These are phyloP conservation scores for Thymelicus acteon DNA, from an alignment of 2,888 invertebrate genomes.

Conservation along the genomic window DNA sequence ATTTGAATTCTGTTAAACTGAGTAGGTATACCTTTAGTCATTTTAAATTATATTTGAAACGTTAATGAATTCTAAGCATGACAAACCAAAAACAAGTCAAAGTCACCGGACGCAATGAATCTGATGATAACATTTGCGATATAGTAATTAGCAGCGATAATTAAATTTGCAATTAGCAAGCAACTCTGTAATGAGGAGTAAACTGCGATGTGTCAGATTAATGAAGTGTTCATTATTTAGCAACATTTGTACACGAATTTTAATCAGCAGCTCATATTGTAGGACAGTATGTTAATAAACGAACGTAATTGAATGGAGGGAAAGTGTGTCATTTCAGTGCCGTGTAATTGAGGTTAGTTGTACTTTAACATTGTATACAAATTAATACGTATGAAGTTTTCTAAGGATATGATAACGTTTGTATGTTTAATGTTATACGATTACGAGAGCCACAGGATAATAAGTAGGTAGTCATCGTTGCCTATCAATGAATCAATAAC, in stretches of 20 bases:
- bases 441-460: too few relatives aligned
- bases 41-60: too few relatives aligned
- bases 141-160: conserved; percentile 23
- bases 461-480: too few relatives aligned
- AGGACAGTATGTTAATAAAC: conserved; percentile 20
- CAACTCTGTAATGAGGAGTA: conserved; percentile 24
- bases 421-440: too few relatives aligned
- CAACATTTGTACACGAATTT: conserved; percentile 31
- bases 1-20: too few relatives aligned
- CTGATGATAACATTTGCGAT: conserved; percentile 25
- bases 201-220: conserved; percentile 22
- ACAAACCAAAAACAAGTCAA: background rate
- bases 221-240: conserved; percentile 35
- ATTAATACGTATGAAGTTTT: too few relatives aligned
- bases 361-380: too few relatives aligned
- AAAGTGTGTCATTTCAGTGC: background rate
- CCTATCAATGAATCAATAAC: too few relatives aligned
- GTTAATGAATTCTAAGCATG: too few relatives aligned
- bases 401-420: too few relatives aligned
- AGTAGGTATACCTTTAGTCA: too few relatives aligned
- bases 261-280: conserved; percentile 29
- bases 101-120: conserved; percentile 9
- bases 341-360: background rate
- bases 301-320: background rate
- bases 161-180: conserved; percentile 35